A percentile compares a stretch with the other conserved stretches of the same genome.
Conservation (phyloP, 2,797 vertebrate genomes). For the Sebastes hubbsi region DNA sequence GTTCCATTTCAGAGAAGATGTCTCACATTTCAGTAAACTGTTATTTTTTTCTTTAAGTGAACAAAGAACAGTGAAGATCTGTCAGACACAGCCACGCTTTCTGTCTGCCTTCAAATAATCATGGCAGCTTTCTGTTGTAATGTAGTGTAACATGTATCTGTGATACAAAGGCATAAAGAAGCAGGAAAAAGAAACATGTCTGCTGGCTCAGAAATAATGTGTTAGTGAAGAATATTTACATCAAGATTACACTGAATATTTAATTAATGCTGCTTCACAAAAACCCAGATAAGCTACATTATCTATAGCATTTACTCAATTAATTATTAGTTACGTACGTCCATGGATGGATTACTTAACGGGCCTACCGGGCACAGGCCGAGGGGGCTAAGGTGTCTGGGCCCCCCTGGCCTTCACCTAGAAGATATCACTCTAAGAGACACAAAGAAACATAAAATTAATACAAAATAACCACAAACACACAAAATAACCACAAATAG, state of each 20-base stretch:
- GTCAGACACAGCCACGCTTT: not conserved
- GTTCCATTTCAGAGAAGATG: not conserved
- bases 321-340: not conserved
- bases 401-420: too few species aligned
- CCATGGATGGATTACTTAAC: not conserved
- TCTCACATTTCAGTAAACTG: not conserved
- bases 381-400: not conserved
- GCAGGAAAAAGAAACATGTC: not conserved
- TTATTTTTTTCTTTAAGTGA: not conserved
- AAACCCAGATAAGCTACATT: not conserved
- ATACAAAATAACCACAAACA: too few species aligned
- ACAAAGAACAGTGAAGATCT: constrained; percentile 11
- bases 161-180: not conserved
- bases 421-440: too few species aligned
- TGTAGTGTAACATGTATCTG: not conserved
- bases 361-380: not conserved
- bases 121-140: constrained; percentile 8
- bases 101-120: not conserved
- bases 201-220: not conserved
- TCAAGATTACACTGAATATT: not conserved
- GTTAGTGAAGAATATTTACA: not conserved
- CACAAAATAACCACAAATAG: too few species aligned
- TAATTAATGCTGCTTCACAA: not conserved
- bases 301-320: not conserved
- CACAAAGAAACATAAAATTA: too few species aligned